Evolutionary conservation across 2,888 invertebrate genomes (phyloP).

Genomic region (Biston betularia): DNA sequence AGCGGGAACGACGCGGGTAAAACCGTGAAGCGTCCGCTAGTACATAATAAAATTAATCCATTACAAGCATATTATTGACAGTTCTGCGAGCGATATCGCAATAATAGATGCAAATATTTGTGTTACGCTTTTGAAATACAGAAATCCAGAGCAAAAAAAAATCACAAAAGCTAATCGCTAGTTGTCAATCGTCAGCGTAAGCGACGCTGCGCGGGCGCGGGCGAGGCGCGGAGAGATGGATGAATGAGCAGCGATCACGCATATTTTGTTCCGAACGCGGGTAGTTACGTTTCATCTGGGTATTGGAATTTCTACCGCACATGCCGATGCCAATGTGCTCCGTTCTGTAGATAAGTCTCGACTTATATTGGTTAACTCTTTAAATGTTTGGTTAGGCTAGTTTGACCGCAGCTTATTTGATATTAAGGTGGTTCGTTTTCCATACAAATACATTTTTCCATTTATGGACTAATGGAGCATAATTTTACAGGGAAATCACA

Average conservation of each 20-base stretch:
- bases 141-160: conserved; percentile 50
- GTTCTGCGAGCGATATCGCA: not conserved
- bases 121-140: conserved; percentile 29
- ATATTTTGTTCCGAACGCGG: conserved; percentile 31
- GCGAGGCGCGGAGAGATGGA: conserved; percentile 65
- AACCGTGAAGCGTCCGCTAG: too few species aligned
- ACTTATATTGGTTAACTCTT: not conserved
- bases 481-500: too few species aligned
- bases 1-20: too few species aligned
- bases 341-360: conserved; percentile 15
- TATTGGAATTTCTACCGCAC: conserved; percentile 50
- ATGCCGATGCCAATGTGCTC: conserved; percentile 33
- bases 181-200: conserved; percentile 56
- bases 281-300: conserved; percentile 1
- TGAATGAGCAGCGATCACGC: conserved; percentile 64
- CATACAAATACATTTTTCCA: too few species aligned
- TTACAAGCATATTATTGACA: not conserved
- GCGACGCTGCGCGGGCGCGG: conserved; percentile 49
- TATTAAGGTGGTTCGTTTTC: too few species aligned
- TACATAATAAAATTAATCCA: too few species aligned
- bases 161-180: conserved; percentile 53
- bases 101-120: conserved; percentile 35
- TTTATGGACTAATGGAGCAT: too few species aligned
- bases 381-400: too few species aligned
- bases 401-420: too few species aligned